phyloP scores from a whole-genome alignment of 2,113 vertebrate genomes.

The Cynocephalus volans region DNA sequence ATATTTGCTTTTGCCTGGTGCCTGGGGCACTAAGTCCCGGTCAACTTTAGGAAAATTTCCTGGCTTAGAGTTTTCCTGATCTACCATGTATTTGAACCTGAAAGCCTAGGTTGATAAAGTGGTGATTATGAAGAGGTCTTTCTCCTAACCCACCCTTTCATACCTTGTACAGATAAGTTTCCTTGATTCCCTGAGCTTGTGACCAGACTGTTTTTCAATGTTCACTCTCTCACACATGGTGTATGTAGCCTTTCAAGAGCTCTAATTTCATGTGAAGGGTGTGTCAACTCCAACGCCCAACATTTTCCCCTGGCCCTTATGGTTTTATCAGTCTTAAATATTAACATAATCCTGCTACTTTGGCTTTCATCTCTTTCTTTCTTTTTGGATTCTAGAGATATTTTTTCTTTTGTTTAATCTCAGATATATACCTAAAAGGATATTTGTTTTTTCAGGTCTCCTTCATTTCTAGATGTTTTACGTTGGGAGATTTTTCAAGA shows the following conservation, averaged over 20 bases:
- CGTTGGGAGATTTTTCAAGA: neutral
- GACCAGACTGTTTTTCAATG: neutral
- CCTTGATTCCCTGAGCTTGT: neutral
- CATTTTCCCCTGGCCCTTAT: neutral
- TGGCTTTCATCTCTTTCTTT: neutral
- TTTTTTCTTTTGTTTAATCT: neutral
- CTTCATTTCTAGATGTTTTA: neutral
- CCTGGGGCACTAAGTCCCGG: neutral
- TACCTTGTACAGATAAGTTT: neutral
- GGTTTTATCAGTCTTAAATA: neutral
- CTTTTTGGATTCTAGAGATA: neutral
- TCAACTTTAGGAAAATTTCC: neutral
- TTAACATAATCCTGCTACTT: neutral
- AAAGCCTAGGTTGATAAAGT: neutral
- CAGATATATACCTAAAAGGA: neutral
- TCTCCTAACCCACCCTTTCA: fast-evolving
- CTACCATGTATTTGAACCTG: neutral
- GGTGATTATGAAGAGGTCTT: neutral
- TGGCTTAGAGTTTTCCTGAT: neutral
- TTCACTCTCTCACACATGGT: neutral
- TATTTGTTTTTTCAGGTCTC: neutral
- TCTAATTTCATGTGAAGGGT: neutral
- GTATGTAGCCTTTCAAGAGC: neutral
- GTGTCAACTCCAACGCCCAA: neutral
- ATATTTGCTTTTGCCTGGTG: neutral